Evolutionary conservation across 2,888 invertebrate genomes (phyloP).

Genomic region (Rugalucina vietnamica): DNA sequence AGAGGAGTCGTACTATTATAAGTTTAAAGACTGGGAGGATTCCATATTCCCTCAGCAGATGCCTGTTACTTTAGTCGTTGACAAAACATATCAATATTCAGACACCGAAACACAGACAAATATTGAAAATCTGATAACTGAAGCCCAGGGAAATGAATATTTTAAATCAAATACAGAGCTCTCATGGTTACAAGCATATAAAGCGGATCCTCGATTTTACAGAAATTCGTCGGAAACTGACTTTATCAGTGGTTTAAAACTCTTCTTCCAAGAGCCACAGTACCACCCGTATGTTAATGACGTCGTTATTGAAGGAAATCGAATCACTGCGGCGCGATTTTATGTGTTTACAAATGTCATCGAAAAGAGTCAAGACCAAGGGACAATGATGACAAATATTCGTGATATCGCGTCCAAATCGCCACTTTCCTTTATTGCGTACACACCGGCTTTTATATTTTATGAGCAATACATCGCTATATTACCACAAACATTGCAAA

Average conservation of each 20-base stretch:
- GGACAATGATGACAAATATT: conserved; percentile 72
- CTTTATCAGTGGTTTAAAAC: not conserved
- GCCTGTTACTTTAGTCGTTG: conserved; percentile 62
- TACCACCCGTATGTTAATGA: conserved; percentile 43
- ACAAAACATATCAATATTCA: conserved; percentile 10
- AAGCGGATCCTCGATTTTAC: not conserved
- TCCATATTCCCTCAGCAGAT: conserved; percentile 57
- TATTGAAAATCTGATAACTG: not conserved
- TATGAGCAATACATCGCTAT: conserved; percentile 78
- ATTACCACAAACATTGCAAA: conserved; percentile 74
- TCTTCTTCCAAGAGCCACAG: conserved; percentile 11
- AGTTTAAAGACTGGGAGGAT: conserved; percentile 51
- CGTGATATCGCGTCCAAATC: conserved; percentile 69
- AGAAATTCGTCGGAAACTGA: conserved; percentile 20
- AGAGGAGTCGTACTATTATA: conserved; percentile 67
- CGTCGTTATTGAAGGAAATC: conserved; percentile 30
- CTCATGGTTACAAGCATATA: not conserved
- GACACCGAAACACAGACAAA: not conserved
- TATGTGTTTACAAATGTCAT: conserved; percentile 95
- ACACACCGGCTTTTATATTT: conserved; percentile 72
- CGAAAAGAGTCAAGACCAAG: conserved; percentile 88
- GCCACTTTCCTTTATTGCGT: conserved; percentile 67
- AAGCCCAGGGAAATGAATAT: not conserved
- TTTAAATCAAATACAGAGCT: not conserved
- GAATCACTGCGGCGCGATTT: conserved; percentile 86